These are phyloP conservation scores for Litoditis marina DNA, from an alignment of 2,888 invertebrate genomes.

Conservation along the genomic window DNA sequence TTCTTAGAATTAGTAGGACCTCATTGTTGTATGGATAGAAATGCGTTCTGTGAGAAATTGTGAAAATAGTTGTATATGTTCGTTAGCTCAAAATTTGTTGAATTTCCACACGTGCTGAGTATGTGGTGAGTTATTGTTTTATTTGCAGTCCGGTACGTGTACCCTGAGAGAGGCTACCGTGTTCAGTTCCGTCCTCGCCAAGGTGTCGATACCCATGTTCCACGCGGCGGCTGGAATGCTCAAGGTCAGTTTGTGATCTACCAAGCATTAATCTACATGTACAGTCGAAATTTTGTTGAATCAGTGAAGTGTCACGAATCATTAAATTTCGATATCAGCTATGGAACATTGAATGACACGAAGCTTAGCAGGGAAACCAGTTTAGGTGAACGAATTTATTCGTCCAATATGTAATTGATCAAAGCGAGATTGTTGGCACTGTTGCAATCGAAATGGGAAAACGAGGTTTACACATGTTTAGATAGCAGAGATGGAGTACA, in stretches of 20 bases:
- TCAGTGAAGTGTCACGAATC: no score
- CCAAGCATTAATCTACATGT: no score
- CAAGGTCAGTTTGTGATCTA: slow-evolving; percentile 29
- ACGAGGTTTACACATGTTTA: slow-evolving; percentile 70
- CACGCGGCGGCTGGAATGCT: slow-evolving; percentile 88
- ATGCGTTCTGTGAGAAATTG: background rate
- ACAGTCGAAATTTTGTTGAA: no score
- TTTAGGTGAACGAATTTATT: no score
- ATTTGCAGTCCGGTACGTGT: slow-evolving; percentile 80
- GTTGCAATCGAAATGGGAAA: no score
- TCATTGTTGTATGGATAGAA: background rate
- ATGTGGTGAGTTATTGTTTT: no score
- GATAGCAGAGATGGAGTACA: slow-evolving; percentile 95
- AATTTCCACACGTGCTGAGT: background rate
- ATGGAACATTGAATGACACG: no score
- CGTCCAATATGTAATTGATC: no score
- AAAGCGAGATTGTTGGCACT: no score
- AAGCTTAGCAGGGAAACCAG: no score
- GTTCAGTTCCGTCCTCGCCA: slow-evolving; percentile 83
- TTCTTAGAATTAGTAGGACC: background rate
- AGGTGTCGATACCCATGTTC: slow-evolving; percentile 86
- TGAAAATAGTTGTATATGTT: background rate
- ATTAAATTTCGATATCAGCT: no score
- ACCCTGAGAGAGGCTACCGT: slow-evolving; percentile 92
- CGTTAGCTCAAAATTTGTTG: background rate